phyloP scores from a whole-genome alignment of 2,113 vertebrate species.

The Albula goreensis region DNA sequence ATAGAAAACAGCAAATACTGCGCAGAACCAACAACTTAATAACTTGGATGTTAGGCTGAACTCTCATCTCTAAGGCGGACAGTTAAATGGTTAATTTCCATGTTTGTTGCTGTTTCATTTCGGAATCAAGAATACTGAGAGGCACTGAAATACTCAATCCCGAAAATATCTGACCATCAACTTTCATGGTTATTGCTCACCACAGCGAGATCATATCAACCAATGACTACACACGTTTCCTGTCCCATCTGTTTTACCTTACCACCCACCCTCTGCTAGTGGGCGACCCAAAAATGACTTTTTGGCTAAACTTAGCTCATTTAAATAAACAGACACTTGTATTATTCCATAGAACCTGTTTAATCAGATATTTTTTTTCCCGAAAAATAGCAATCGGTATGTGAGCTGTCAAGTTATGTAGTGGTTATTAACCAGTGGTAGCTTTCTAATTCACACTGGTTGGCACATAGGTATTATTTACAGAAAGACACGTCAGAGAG shows the following conservation, averaged over 20 bases:
- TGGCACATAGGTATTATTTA: not conserved
- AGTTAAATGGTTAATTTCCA: not conserved
- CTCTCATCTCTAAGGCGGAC: not conserved
- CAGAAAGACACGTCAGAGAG: constrained; percentile 1
- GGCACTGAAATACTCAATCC: no score
- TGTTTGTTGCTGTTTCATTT: not conserved
- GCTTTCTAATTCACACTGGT: not conserved
- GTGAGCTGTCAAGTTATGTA: not conserved
- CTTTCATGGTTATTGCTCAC: not conserved
- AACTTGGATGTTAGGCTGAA: no score
- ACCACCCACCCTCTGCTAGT: not conserved
- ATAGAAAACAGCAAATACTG: no score
- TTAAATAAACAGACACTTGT: not conserved
- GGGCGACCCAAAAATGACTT: not conserved
- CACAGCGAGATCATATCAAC: not conserved
- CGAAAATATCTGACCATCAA: not conserved
- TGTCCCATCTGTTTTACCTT: not conserved
- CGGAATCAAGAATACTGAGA: not conserved
- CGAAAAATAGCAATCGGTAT: not conserved
- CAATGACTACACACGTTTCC: not conserved
- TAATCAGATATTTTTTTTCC: not conserved
- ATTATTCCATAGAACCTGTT: not conserved
- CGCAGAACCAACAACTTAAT: no score
- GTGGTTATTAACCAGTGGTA: not conserved
- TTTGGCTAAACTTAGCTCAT: not conserved